Percentiles rank a stretch among this genome's conserved stretches.
phyloP scores from a whole-genome alignment of 2,888 invertebrate genomes.

The Scaptomyza flava region DNA sequence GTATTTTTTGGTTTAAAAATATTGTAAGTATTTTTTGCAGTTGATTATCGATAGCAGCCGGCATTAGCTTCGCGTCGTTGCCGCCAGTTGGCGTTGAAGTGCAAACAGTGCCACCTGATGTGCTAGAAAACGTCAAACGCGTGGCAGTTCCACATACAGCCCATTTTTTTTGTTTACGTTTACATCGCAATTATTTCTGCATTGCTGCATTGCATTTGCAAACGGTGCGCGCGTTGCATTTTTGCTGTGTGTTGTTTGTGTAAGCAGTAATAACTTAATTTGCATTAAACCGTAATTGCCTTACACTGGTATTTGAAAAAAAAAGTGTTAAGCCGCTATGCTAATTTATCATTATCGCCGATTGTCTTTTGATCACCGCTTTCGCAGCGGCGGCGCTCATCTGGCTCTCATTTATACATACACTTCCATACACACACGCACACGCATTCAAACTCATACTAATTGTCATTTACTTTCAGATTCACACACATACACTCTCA shows the following conservation, averaged over 20 bases:
- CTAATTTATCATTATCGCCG: conserved; percentile 56
- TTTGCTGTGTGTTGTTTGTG: conserved; percentile 18
- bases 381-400: conserved; percentile 53
- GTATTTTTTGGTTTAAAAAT: conserved; percentile 1
- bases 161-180: conserved; percentile 69
- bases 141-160: conserved; percentile 44
- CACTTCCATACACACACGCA: conserved; percentile 8
- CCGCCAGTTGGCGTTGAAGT: conserved; percentile 48
- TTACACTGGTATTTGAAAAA: conserved; percentile 2
- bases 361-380: conserved; percentile 60
- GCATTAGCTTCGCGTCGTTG: conserved; percentile 8
- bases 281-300: conserved; percentile 22
- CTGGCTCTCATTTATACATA: conserved; percentile 38
- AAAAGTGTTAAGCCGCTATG: conserved; percentile 24
- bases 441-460: conserved; percentile 21
- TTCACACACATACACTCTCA: conserved; percentile 27
- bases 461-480: conserved; percentile 44
- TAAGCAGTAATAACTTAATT: conserved; percentile 4
- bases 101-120: conserved; percentile 53
- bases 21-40: conserved; percentile 19
- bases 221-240: conserved; percentile 32
- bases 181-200: conserved; percentile 49
- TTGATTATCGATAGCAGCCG: conserved; percentile 23
- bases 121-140: conserved; percentile 63
- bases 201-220: conserved; percentile 36